Base-by-base conservation (phyloP, 2,113 vertebrate genomes). In the Capreolus pygargus region DNA sequence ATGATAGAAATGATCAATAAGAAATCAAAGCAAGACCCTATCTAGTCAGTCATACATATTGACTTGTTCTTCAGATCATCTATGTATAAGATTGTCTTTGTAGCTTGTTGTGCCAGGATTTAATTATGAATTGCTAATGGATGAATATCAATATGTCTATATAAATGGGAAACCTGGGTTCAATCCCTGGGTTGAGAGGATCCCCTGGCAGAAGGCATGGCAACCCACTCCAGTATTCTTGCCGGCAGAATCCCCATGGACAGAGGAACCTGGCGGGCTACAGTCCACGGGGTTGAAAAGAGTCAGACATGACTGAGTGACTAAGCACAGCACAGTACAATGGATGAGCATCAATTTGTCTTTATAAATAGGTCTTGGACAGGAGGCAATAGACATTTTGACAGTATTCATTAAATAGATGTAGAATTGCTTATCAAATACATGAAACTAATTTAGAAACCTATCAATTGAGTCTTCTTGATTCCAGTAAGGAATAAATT, bases 371-470 rank as follows among this genome's bases (percentile, higher is more conserved):
- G 82, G n/a, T 89, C 52, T 67, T 81, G 6, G 50, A 57, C 30
- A 83, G 61, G 58, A 82, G 8, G 36, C 12, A 91, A 81, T 3
- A 74, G 67, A 79, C 11, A 3, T 82, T 87, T 61, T 93, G 95
- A 96, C 47, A 70, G 50, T 74, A 47, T 89, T 96, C 70, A 95
- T 8, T 95, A 33, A 83, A 36, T 86, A 67, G 43, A 30, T 94
- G 36, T 58, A 43, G 86, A 87, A 94, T 57, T 97, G 82, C 67
- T 93, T 93, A 96, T 67, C 52, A 95, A 89, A 76, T 43, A n/a
- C 60, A 70, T 39, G 67, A 86, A 52, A 78, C 55, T 94, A 93
- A 93, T 94, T 95, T 91, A 88, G 76, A 96, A 93, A 95, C 70
- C 74, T 85, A 23, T 90, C 47, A 82, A 6, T 54, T 6, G 13